These are phyloP conservation scores for Phortica magna DNA, from an alignment of 2,888 invertebrate genomes.

Conservation along the genomic window DNA sequence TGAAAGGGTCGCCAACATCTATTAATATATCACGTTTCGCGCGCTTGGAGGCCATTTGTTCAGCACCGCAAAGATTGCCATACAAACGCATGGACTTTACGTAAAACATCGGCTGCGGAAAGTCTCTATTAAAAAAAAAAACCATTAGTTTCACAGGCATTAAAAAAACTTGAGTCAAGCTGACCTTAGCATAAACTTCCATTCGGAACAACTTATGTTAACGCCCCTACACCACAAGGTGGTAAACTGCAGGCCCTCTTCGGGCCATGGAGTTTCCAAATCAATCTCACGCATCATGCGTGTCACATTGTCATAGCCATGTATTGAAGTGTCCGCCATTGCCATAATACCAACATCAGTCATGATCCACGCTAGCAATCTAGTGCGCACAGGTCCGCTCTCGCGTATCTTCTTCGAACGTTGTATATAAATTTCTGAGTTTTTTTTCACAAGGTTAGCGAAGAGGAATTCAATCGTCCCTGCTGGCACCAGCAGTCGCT, in stretches of 20 bases:
- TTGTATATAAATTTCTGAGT: constrained; percentile 97
- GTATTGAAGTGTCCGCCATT: constrained; percentile 91
- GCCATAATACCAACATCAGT: constrained; percentile 83
- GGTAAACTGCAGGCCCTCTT: constrained; percentile 91
- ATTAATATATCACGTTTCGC: constrained; percentile 79
- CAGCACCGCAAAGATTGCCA: constrained; percentile 94
- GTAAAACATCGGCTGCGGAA: constrained; percentile 94
- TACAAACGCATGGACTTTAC: constrained; percentile 91
- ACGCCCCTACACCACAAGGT: constrained; percentile 96
- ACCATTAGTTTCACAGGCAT: background rate
- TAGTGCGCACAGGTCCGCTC: constrained; percentile 83
- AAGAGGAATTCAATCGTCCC: constrained; percentile 94
- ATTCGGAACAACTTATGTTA: constrained; percentile 88
- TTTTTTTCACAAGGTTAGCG: constrained; percentile 90
- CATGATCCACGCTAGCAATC: constrained; percentile 93
- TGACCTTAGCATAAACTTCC: constrained; percentile 88
- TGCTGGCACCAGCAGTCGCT: constrained; percentile 87
- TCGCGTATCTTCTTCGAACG: constrained; percentile 84
- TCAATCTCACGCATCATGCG: constrained; percentile 89
- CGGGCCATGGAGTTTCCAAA: constrained; percentile 93
- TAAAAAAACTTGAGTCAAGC: background rate
- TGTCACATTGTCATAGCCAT: constrained; percentile 88
- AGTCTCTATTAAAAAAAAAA: constrained; percentile 83
- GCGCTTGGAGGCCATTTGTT: constrained; percentile 87
- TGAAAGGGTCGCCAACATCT: constrained; percentile 91